phyloP scores from a whole-genome alignment of 2,113 vertebrate genomes.

The Zosterops pallidus region DNA sequence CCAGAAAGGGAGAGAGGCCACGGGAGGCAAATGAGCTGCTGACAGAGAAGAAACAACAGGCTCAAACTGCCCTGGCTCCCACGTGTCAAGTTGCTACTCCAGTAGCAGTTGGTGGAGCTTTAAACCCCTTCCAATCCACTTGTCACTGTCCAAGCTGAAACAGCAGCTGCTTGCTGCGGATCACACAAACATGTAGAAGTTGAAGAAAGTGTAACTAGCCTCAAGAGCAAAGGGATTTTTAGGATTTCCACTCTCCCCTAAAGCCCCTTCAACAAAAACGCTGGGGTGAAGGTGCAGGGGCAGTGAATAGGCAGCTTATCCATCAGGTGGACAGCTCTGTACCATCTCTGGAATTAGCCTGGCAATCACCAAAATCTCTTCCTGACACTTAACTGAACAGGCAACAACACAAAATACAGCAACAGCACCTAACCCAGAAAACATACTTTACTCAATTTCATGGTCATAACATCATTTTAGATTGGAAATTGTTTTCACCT shows the following conservation, averaged over 20 bases:
- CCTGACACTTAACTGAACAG: neutral
- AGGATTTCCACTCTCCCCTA: neutral
- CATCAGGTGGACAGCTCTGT: neutral
- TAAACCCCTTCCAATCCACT: conserved; percentile 14
- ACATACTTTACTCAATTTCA: neutral
- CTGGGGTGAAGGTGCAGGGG: neutral
- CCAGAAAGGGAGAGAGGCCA: neutral
- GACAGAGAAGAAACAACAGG: neutral
- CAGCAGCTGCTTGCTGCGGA: neutral
- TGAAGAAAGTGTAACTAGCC: neutral
- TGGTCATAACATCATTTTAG: neutral
- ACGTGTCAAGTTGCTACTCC: neutral
- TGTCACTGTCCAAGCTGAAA: neutral
- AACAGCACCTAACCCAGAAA: neutral
- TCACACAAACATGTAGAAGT: neutral
- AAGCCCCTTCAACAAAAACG: neutral
- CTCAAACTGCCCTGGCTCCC: neutral
- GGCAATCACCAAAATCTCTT: neutral
- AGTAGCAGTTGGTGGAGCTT: conserved; percentile 12
- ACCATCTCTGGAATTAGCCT: neutral
- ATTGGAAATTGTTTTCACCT: neutral
- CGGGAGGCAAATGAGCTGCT: neutral
- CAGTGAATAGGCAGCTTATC: neutral
- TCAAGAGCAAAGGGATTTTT: neutral
- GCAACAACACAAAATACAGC: neutral